Base-by-base conservation (phyloP, 2,888 invertebrate species). In the Sinelater perroti region DNA sequence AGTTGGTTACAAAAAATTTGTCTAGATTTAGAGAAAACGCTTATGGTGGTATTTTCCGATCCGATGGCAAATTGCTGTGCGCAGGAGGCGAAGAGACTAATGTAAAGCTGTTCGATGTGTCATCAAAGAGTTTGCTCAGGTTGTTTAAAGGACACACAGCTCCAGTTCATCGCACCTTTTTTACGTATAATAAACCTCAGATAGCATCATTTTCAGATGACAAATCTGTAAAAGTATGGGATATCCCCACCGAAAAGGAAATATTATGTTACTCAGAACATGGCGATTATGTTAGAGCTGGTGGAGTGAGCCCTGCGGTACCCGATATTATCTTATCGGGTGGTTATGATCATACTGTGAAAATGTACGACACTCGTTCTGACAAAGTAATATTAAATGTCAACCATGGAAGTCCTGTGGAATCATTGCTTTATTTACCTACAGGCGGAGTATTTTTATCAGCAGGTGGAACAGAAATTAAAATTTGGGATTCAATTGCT, bases 141-240 rank as follows among this genome's bases (percentile, higher is more conserved):
- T 81, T 93, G 14, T 96, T 96, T 72, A 90, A 89, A 72, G 95
- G 93, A 0, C 95, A 95, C 70, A 84, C 83, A 60, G 89, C 84
- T 13, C 83, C 91, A 38, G 89, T 93, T 0, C 95, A 95, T 75
- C 83, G 94, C 60, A 88, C 91, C 61, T 88, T 85, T 71, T 97
- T 97, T 72, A 85, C 93, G 11, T 82, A 87, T 21, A 90, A 91
- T 70, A 88, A 90, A 72, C 79, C 87, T 8, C 90, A 90, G 66
- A 83, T 97, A 30, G 83, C 90, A 1, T 94, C 95, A 67, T 96
- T 91, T 74, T 92, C 95, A 1, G 96, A 97, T 81, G 97, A 97
- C 74, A 93, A 92, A 78, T 85, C 88, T 3, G 87, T 91, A 3
- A 83, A 85, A 61, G 70, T 96, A n/a, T 97, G 96, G 95, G 97